phyloP scores from a whole-genome alignment of 2,113 vertebrate genomes.

The Lipophrys pholis region DNA sequence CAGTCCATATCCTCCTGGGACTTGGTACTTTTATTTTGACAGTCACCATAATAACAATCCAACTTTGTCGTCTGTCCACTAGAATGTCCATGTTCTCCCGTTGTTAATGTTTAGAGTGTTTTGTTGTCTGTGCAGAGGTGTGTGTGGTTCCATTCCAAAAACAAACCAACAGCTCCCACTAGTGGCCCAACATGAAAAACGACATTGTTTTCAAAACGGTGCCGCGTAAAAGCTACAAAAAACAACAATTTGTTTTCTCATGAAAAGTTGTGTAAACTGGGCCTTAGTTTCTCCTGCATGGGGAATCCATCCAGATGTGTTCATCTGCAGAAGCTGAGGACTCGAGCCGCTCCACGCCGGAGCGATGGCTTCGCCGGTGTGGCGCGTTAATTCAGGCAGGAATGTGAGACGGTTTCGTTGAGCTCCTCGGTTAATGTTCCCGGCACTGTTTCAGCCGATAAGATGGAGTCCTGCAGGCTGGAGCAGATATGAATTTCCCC shows the following conservation, averaged over 20 bases:
- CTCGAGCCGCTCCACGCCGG: slow-evolving; percentile 7
- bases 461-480: slow-evolving; percentile 42
- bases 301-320: slow-evolving; percentile 62
- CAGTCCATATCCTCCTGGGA: too few species aligned
- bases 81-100: too few species aligned
- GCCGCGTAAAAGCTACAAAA: too few species aligned
- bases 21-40: too few species aligned
- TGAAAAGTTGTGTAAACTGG: background rate
- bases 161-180: too few species aligned
- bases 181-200: too few species aligned
- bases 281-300: slow-evolving; percentile 18
- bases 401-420: slow-evolving; percentile 54
- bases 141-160: too few species aligned
- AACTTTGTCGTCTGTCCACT: too few species aligned
- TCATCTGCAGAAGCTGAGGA: slow-evolving; percentile 42
- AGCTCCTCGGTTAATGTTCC: slow-evolving; percentile 54
- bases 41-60: too few species aligned
- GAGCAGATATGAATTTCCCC: slow-evolving; percentile 56
- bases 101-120: too few species aligned
- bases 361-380: slow-evolving; percentile 31
- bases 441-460: slow-evolving; percentile 54
- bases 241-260: background rate
- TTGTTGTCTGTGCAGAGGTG: too few species aligned
- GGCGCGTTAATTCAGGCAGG: slow-evolving; percentile 57
- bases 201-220: too few species aligned